Conservation (phyloP, 2,888 invertebrate genomes). For the Drosophila kanekoi region DNA sequence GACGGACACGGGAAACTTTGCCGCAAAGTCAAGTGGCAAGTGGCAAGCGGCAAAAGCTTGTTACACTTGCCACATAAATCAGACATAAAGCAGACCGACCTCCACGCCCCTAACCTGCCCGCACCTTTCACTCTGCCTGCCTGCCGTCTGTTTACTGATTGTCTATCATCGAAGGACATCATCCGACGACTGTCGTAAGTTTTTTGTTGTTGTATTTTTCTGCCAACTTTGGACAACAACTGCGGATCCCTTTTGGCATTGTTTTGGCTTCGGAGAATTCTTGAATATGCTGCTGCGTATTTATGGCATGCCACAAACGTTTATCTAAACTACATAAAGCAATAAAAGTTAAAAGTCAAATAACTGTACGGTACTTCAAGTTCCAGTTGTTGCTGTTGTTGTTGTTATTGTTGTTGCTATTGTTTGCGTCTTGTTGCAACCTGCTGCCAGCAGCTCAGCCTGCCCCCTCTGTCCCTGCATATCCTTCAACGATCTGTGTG, state of each 20-base stretch:
- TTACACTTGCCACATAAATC: slow-evolving; percentile 76
- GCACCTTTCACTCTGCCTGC: background rate
- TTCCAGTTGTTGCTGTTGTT: slow-evolving; percentile 42
- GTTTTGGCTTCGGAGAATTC: slow-evolving; percentile 39
- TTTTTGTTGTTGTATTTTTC: slow-evolving; percentile 12
- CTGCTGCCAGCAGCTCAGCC: slow-evolving; percentile 21
- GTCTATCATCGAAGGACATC: slow-evolving; percentile 77
- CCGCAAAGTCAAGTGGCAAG: slow-evolving; percentile 55
- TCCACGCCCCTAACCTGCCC: background rate
- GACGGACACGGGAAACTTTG: slow-evolving; percentile 39
- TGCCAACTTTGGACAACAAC: slow-evolving; percentile 40
- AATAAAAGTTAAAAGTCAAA: slow-evolving; percentile 80
- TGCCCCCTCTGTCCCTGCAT: background rate
- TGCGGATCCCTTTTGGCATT: slow-evolving; percentile 56
- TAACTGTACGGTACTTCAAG: slow-evolving; percentile 66
- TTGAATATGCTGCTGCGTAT: slow-evolving; percentile 58
- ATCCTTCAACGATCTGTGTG: slow-evolving; percentile 17
- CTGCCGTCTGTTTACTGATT: slow-evolving; percentile 50
- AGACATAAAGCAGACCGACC: slow-evolving; percentile 11
- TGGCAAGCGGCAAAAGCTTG: slow-evolving; percentile 65
- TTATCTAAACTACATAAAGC: slow-evolving; percentile 81
- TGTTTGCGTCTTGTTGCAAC: slow-evolving; percentile 34
- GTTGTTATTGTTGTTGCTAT: slow-evolving; percentile 19
- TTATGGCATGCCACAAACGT: slow-evolving; percentile 81
- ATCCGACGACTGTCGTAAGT: slow-evolving; percentile 31